Base-by-base conservation (phyloP, 2,113 vertebrate species). In the Mesocricetus auratus region DNA sequence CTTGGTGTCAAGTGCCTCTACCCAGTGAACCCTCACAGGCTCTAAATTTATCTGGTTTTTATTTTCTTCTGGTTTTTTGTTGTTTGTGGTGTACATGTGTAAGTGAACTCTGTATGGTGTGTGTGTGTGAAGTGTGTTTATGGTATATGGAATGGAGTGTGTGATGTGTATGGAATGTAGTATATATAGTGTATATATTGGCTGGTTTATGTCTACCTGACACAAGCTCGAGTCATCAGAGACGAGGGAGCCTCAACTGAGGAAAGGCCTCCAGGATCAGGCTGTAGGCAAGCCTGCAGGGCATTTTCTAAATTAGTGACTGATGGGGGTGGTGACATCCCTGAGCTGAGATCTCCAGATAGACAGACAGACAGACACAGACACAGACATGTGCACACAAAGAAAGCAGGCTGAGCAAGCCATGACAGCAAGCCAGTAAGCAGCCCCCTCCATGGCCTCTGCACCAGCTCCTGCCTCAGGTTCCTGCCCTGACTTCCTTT, bases 331-430 rank as follows among this genome's bases (percentile, higher is more conserved):
- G 31, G 29, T 9, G 47, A 16, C 2, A 36, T 21, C 31, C 47
- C 31, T 56, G 77, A 6, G 77, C 50, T 79, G 50, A 19, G 39
- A 4, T 42, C 71, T 17, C 31, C 68, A 69, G 15, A 69, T 13
- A 39, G 7, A 36, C 15, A 36, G 1, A 74, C 0, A 39, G 7
- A 36, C 15, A 36, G 1, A 74, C 0, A 45, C 4, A 45, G 8
- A 45, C 21, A 42, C 71, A 42, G n/a, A 24, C 22, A 42, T n/a
- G 11, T 19, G 5, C 10, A 24, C 71, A 74, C n/a, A 24, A 21
- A 77, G 24, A 13, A 29, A 16, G 42, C 26, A 53, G 50, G 50
- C 47, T 19, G 3, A 78, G 75, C 26, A 50, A 50, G 45, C 7
- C 29, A 33, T 78, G 75, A 33, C 45, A 53, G 31, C 22, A 79